These are phyloP conservation scores for Aphis craccivora DNA, from an alignment of 1,140 invertebrate species.

Conservation along the genomic window DNA sequence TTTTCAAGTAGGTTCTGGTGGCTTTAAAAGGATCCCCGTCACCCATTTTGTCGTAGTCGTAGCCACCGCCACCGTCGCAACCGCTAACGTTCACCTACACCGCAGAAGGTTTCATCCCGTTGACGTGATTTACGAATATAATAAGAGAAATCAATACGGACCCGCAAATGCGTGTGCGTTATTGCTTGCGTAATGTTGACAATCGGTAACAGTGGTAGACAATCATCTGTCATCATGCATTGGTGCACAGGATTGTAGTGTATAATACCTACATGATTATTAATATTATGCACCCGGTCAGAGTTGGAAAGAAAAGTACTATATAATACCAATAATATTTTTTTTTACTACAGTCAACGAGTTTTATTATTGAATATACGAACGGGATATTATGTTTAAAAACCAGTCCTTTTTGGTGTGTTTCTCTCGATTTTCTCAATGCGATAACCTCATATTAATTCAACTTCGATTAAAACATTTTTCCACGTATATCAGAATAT, in stretches of 20 bases:
- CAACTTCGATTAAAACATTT: background rate
- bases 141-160: conserved; percentile 4
- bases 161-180: background rate
- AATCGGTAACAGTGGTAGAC: background rate
- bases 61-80: background rate
- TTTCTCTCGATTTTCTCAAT: background rate
- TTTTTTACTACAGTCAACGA: background rate
- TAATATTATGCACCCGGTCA: background rate
- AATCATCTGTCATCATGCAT: background rate
- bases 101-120: background rate
- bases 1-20: conserved; percentile 22
- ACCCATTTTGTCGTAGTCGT: background rate
- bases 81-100: background rate
- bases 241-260: background rate
- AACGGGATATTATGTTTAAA: background rate
- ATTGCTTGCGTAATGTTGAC: background rate
- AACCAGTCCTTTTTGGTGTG: background rate
- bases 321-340: background rate
- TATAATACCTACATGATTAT: background rate
- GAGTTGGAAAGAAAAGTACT: background rate
- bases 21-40: conserved; percentile 22
- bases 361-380: background rate
- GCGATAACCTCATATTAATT: background rate
- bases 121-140: conserved; percentile 41
- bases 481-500: no score